Conservation (phyloP, 1,140 invertebrate genomes). For the Paralvinella palmiformis region DNA sequence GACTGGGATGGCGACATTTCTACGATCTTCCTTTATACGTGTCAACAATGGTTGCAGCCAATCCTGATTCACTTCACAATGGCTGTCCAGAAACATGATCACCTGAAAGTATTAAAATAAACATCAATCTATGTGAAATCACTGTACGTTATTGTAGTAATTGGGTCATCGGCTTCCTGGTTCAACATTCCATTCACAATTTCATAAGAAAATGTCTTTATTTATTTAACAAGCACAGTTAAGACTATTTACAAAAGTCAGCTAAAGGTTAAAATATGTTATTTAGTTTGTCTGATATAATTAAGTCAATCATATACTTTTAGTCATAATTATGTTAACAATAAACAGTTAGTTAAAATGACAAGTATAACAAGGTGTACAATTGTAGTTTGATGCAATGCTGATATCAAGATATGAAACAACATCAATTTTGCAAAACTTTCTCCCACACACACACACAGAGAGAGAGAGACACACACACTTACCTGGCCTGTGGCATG, state of each 20-base stretch:
- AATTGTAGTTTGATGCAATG: background rate
- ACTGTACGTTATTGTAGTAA: background rate
- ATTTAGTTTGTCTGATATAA: background rate
- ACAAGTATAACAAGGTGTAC: background rate
- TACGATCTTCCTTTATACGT: conserved; percentile 80
- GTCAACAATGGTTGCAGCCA: conserved; percentile 94
- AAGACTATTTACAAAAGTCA: background rate
- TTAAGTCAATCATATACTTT: background rate
- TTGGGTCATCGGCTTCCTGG: background rate
- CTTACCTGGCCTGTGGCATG: conserved; percentile 73
- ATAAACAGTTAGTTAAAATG: background rate
- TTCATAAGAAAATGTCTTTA: background rate
- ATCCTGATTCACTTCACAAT: conserved; percentile 88
- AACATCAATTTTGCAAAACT: too few species aligned
- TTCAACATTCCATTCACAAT: background rate
- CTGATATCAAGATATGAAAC: background rate
- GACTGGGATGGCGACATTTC: conserved; percentile 76
- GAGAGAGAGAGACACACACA: background rate
- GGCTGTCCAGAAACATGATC: conserved; percentile 93
- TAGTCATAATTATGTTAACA: background rate
- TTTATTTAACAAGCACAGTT: background rate
- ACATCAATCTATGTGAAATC: background rate
- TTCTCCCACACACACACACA: background rate
- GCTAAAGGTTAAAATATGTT: background rate
- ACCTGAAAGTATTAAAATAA: conserved; percentile 61